Evolutionary conservation across 2,888 invertebrate genomes (phyloP).

Genomic region (Brenthis hecate): DNA sequence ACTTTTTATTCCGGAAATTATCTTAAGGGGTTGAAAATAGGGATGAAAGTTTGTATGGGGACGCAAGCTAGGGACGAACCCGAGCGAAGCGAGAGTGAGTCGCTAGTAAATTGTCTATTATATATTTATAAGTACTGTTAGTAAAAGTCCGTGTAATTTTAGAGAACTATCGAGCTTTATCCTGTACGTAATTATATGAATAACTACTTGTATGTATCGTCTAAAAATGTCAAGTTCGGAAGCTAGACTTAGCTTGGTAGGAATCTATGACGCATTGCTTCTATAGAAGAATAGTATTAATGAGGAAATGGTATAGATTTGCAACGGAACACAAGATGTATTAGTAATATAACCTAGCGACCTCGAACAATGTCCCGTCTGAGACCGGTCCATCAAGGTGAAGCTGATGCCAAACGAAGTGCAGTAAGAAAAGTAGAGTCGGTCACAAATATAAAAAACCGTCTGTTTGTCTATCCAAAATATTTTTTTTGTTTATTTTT

Average conservation of each 20-base stretch:
- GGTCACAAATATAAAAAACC: not conserved
- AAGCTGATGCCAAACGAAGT: slow-evolving; percentile 50
- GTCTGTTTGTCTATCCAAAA: not conserved
- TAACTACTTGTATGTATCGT: not conserved
- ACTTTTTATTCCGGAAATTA: too few relatives aligned
- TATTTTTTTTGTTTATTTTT: not conserved
- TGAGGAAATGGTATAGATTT: slow-evolving; percentile 20
- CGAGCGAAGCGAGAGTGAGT: too few relatives aligned
- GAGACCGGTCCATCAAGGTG: slow-evolving; percentile 61
- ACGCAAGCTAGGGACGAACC: too few relatives aligned
- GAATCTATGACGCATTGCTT: slow-evolving; percentile 1
- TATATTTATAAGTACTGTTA: too few relatives aligned
- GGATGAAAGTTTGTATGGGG: too few relatives aligned
- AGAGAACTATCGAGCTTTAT: too few relatives aligned
- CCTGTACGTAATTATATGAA: not conserved
- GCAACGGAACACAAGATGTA: slow-evolving; percentile 14
- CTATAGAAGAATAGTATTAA: slow-evolving; percentile 2
- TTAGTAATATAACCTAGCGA: slow-evolving; percentile 36
- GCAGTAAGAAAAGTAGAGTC: slow-evolving; percentile 12
- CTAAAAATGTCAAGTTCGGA: slow-evolving; percentile 10
- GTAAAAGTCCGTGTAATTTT: too few relatives aligned
- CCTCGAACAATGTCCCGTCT: slow-evolving; percentile 44
- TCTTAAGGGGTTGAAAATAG: too few relatives aligned
- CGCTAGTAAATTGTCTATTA: too few relatives aligned
- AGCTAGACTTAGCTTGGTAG: not conserved